Evolutionary conservation across 64 coral and sea anemone genomes (phyloP).

Genomic region (Stylophora pistillata): DNA sequence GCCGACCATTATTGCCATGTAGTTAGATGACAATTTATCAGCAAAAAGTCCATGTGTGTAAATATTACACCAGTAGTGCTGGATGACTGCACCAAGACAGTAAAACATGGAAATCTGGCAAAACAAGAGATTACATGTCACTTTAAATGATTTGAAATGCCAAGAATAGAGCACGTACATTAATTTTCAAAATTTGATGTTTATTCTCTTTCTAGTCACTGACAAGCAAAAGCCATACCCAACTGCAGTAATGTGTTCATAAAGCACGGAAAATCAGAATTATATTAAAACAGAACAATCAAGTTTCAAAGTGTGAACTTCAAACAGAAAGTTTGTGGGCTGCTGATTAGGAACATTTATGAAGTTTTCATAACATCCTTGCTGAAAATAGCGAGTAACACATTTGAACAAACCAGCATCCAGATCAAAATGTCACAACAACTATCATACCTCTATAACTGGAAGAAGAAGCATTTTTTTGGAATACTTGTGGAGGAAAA

Average conservation of each 20-base stretch:
- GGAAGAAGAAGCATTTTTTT: conserved; percentile 47
- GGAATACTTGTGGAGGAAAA: conserved; percentile 86
- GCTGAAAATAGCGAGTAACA: no score
- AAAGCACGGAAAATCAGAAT: no score
- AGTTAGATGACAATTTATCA: conserved; percentile 57
- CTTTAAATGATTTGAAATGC: background rate
- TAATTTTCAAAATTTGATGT: no score
- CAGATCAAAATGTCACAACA: background rate
- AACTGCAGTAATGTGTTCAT: no score
- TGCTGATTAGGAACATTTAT: no score
- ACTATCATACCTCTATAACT: conserved; percentile 55
- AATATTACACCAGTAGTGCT: conserved; percentile 93
- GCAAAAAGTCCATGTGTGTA: conserved; percentile 53
- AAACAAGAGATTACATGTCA: background rate
- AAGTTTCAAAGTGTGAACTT: no score
- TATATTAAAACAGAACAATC: no score
- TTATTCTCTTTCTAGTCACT: no score
- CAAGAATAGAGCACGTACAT: no score
- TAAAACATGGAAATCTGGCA: conserved; percentile 66
- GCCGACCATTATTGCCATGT: conserved; percentile 33
- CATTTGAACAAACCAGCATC: background rate
- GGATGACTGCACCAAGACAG: conserved; percentile 66
- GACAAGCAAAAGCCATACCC: no score
- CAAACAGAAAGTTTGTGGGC: no score
- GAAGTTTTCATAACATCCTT: no score